A percentile compares a stretch with the other conserved stretches of the same genome.
phyloP scores from a whole-genome alignment of 92 coral and sea anemone genomes.

The Virgularia gustaviana region DNA sequence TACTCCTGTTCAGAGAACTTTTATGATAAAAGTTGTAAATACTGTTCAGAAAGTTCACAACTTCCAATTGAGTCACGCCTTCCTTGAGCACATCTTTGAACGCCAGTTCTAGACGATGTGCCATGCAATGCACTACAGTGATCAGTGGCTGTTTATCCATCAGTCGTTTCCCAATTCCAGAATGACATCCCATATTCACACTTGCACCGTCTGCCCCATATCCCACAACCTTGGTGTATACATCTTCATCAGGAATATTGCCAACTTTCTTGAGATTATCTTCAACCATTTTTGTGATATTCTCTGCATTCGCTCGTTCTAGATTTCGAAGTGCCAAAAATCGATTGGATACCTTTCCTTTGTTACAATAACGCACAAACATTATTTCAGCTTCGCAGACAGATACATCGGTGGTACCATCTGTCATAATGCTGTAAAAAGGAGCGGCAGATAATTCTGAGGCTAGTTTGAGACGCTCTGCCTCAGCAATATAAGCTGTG shows the following conservation, averaged over 20 bases:
- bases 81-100: slow-evolving; percentile 51
- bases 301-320: not conserved
- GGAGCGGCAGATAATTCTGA: not conserved
- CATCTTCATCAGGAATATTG: not conserved
- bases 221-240: slow-evolving; percentile 4
- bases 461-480: slow-evolving; percentile 4
- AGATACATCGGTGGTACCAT: slow-evolving; percentile 46
- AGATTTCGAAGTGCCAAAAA: slow-evolving; percentile 28
- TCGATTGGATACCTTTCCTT: slow-evolving; percentile 31
- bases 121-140: slow-evolving; percentile 36
- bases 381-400: slow-evolving; percentile 48
- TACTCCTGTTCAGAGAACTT: slow-evolving; percentile 51
- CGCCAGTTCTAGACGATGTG: slow-evolving; percentile 51
- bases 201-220: slow-evolving; percentile 32
- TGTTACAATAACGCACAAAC: slow-evolving; percentile 36
- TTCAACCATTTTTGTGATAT: not conserved
- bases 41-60: slow-evolving; percentile 41
- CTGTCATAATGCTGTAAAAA: slow-evolving; percentile 16
- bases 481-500: slow-evolving; percentile 6
- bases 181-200: slow-evolving; percentile 4
- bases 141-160: slow-evolving; percentile 12
- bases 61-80: slow-evolving; percentile 31
- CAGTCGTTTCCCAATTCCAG: slow-evolving; percentile 19
- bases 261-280: not conserved
- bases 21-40: slow-evolving; percentile 42